Evolutionary conservation across 2,888 invertebrate genomes (phyloP), one percentile per base, ranked within the genome.

Genomic region (Drepana falcataria): DNA sequence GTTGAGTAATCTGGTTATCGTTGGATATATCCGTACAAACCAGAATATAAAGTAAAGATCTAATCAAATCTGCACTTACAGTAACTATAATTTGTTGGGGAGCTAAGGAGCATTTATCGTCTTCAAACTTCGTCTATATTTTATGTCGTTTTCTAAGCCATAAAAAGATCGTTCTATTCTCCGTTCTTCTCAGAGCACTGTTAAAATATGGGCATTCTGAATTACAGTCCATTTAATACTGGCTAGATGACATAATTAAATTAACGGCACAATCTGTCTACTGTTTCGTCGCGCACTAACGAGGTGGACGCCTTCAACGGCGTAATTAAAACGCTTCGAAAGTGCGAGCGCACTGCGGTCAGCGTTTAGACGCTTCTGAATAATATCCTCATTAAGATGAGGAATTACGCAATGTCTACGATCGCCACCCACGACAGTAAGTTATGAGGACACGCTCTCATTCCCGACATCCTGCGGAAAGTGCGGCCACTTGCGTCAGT

Each of bases 401-500:
- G 66, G 69, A 75, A 79, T 85, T 85, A 83, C 83, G 81, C 83
- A 85, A 85, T 74, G 74, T 76, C 75, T 77, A 70, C 65, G 73
- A 68, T 71, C 75, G 78, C 86, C 82, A 85, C 86, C 86, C 85
- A 86, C 86, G 82, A 79, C 77, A 77, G 69, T 68, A 76, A 75
- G 82, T 87, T 87, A 89, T 85, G 84, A 88, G 87, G 88, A 87
- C 90, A 90, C 85, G 88, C 78, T 83, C 89, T 87, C 85, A 90
- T 87, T 90, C 87, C 77, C 82, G 79, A 88, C 90, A 89, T 91
- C 90, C 90, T 88, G 89, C 83, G 81, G 88, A 85, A 89, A 82
- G 83, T 76, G 77, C 68, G 79, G 67, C 74, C 77, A 84, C 85
- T 89, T 87, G 84, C 85, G 87, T 87, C 87, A 85, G 78, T 71